Evolutionary conservation across 37 sponge, comb jelly and placozoan genomes (phyloP).

Genomic region (Eunapius fragilis): DNA sequence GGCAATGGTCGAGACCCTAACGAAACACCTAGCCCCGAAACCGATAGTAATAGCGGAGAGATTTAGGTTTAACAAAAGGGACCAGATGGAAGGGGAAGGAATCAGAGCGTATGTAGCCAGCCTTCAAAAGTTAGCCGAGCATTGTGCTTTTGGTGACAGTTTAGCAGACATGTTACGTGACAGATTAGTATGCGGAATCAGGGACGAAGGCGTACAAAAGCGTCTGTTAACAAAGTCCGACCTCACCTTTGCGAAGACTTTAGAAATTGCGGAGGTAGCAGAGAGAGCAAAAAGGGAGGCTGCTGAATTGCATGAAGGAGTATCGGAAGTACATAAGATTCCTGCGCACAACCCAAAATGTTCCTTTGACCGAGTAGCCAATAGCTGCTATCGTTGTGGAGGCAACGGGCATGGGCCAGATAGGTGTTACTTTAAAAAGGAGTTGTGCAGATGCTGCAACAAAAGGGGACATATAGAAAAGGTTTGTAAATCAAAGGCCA

Average conservation of each 20-base stretch:
- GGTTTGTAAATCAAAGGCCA: background rate
- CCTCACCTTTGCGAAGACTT: background rate
- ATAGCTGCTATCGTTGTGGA: constrained; percentile 3
- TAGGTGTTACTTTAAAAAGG: background rate
- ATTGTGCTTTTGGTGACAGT: background rate
- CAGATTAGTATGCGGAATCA: background rate
- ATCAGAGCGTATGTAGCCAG: background rate
- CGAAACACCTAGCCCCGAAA: background rate
- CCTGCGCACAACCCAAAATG: background rate
- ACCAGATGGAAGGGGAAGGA: background rate
- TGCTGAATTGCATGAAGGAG: background rate
- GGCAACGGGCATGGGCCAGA: background rate
- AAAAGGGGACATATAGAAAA: background rate
- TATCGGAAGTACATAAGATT: background rate
- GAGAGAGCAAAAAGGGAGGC: background rate
- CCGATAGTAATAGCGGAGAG: background rate
- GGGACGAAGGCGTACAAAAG: background rate
- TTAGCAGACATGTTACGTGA: background rate
- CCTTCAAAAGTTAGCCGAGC: background rate
- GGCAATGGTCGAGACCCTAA: background rate
- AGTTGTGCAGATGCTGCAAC: background rate
- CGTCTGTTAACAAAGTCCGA: background rate
- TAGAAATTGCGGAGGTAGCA: background rate
- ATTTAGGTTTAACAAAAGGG: background rate
- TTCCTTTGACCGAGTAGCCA: background rate